phyloP scores from a whole-genome alignment of 2,113 vertebrate genomes.

The Elanoides forficatus region DNA sequence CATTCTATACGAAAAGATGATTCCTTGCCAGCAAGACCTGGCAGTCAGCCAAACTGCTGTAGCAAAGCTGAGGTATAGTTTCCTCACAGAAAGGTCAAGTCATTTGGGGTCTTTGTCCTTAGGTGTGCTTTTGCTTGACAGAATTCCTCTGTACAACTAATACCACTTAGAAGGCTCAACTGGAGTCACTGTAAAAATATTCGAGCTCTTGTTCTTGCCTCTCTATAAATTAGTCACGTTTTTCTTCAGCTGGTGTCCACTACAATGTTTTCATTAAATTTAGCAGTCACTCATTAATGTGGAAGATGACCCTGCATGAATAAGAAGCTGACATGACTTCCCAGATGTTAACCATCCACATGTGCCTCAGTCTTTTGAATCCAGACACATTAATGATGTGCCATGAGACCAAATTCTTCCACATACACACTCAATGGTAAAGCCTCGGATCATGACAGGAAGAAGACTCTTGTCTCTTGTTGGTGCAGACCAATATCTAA shows the following conservation, averaged over 20 bases:
- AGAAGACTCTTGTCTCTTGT: fast-evolving
- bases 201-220: background rate
- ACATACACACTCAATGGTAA: background rate
- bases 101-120: background rate
- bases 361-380: background rate
- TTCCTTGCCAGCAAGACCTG: background rate
- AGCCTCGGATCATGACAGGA: background rate
- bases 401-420: background rate
- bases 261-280: background rate
- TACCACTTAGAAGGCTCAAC: background rate
- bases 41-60: background rate
- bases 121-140: background rate
- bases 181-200: background rate
- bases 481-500: background rate
- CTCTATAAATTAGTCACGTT: background rate
- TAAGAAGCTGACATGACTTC: background rate
- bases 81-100: background rate
- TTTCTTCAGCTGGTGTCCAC: background rate
- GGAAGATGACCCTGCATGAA: background rate
- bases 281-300: background rate
- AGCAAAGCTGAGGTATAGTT: background rate
- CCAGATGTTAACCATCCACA: background rate
- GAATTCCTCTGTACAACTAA: background rate
- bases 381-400: background rate
- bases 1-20: background rate